Evolutionary conservation across 2,888 invertebrate species (phyloP), one percentile per base, ranked within the genome.

Genomic region (Ormia ochracea): DNA sequence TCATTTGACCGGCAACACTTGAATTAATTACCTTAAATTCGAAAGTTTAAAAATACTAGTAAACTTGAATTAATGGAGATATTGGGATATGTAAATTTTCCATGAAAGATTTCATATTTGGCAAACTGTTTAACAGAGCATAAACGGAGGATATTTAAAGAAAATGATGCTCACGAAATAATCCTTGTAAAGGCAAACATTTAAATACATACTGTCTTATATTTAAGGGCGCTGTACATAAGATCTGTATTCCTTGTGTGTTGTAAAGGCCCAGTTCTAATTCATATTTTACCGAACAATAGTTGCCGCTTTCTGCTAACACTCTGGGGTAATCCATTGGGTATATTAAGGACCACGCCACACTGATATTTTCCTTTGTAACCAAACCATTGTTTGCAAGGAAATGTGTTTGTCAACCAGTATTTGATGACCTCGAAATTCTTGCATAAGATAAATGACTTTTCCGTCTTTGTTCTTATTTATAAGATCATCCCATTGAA

Each of bases 401-500:
- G 9, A 36, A 14, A 69, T 23, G n/a, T 61, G 45, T 6, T 54
- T 17, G 4, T 76, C 28, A 7, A 61, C 9, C 38, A 45, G 31
- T 5, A 45, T 68, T n/a, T 76, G 23, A 4, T 56, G 54, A 31
- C 41, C 75, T 12, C 61, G 14, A 45, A 61, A 76, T 9, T 9
- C 1, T 17, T 69, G 52, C 75, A 69, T 76, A 12, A 69, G 5
- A 54, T 69, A 76, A 5, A 76, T 14, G 1, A 76, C 38, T 33
- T 45, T 28, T 9, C 52, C 59, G 14, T 76, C 36, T 48, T 61
- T 54, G 2, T 23, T 10, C 31, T 58, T 76, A 21, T 38, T 43
- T 21, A 61, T 28, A 1, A 76, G 33, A 48, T 76, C 75, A 12
- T 68, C 61, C 61, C 61, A 76, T 54, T 61, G 21, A 1, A 61